Evolutionary conservation across 2,113 vertebrate species (phyloP).

Genomic region (Gnathonemus echidnorhynchus): DNA sequence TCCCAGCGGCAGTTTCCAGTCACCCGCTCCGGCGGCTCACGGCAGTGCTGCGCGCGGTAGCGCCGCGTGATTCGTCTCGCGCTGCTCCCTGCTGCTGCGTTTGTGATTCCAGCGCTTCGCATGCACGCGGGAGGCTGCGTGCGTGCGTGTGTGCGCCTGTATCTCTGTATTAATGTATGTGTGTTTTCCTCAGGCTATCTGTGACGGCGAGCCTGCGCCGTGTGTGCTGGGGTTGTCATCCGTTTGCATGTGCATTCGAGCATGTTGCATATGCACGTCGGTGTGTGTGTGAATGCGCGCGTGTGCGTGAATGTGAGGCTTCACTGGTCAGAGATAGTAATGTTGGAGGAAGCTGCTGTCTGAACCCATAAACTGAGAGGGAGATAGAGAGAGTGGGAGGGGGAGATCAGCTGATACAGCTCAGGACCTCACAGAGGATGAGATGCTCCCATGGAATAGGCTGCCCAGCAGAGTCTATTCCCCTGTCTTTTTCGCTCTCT

Average conservation of each 20-base stretch:
- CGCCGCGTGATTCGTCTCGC: neutral
- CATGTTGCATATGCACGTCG: neutral
- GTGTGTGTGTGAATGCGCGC: neutral
- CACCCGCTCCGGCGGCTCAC: neutral
- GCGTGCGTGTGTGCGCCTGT: slow-evolving; percentile 20
- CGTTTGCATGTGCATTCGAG: slow-evolving; percentile 4
- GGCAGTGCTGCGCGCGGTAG: neutral
- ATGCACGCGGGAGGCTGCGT: neutral
- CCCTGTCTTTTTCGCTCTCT: neutral
- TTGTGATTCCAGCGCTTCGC: neutral
- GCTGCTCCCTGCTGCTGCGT: neutral
- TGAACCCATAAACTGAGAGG: slow-evolving; percentile 19
- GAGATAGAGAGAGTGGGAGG: neutral
- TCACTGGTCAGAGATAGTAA: slow-evolving; percentile 22
- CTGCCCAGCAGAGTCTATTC: neutral
- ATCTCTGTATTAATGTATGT: slow-evolving; percentile 19
- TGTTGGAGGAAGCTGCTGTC: slow-evolving; percentile 11
- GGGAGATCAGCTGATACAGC: slow-evolving; percentile 22
- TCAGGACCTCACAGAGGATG: slow-evolving; percentile 15
- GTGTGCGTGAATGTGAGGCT: neutral
- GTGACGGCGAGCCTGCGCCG: neutral
- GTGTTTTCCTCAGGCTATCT: slow-evolving; percentile 11
- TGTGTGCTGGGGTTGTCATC: neutral
- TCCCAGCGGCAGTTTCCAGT: neutral
- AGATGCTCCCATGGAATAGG: slow-evolving; percentile 12